Percentiles rank a stretch among this genome's conserved stretches.
Evolutionary conservation across 2,797 vertebrate genomes (phyloP).

Genomic region (Muraenolepis orangiensis): DNA sequence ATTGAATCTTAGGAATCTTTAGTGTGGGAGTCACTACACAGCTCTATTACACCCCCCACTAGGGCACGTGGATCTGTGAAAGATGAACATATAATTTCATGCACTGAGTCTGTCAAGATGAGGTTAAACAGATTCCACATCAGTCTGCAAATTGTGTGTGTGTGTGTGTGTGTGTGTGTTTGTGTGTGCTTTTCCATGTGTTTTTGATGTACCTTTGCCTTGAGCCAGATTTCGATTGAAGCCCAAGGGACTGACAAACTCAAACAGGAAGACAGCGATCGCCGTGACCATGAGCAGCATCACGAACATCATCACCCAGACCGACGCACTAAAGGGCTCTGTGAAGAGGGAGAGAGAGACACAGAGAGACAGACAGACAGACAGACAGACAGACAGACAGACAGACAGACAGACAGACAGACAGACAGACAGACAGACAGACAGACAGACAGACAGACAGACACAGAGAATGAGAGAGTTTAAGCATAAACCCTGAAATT

Average conservation of each 20-base stretch:
- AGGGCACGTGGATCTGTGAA: background rate
- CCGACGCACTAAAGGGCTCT: slow-evolving; percentile 98
- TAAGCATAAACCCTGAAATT: too few species aligned
- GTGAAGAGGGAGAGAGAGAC: slow-evolving; percentile 25
- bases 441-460: slow-evolving; percentile 10
- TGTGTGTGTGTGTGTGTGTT: too few species aligned
- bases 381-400: slow-evolving; percentile 1
- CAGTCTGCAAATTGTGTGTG: too few species aligned
- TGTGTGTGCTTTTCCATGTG: background rate
- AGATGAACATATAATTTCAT: too few species aligned
- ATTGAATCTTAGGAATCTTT: background rate
- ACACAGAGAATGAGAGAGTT: slow-evolving; percentile 16
- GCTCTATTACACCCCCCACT: background rate
- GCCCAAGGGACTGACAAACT: slow-evolving; percentile 96
- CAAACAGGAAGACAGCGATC: slow-evolving; percentile 96
- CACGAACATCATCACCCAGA: slow-evolving; percentile 99
- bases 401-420: slow-evolving; percentile 21
- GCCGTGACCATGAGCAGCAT: slow-evolving; percentile 97
- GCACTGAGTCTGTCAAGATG: too few species aligned
- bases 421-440: background rate
- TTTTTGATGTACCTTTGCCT: slow-evolving; percentile 86
- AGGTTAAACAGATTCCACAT: too few species aligned
- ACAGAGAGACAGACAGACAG: slow-evolving; percentile 16
- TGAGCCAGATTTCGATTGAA: slow-evolving; percentile 96
- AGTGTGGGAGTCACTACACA: background rate